These are phyloP conservation scores for Corythaixoides concolor DNA, from an alignment of 2,113 vertebrate genomes.

Conservation along the genomic window DNA sequence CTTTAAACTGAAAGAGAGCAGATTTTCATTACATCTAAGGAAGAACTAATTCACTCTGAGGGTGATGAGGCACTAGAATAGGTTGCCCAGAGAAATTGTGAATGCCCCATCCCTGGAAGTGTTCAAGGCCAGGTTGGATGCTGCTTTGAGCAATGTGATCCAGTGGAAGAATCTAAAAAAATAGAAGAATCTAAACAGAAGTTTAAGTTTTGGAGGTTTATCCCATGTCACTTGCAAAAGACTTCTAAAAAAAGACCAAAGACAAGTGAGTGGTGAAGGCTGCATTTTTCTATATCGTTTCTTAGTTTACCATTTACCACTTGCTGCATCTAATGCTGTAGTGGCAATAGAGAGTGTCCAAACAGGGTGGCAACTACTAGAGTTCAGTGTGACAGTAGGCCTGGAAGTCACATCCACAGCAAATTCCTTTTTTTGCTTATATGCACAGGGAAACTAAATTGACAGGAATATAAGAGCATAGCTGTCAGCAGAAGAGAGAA, in stretches of 20 bases:
- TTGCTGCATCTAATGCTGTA: background rate
- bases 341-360: background rate
- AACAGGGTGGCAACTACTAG: background rate
- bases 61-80: too few species aligned
- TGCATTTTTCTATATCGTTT: background rate
- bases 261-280: background rate
- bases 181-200: background rate
- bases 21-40: too few species aligned
- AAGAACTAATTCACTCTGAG: too few species aligned
- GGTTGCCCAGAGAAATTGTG: too few species aligned
- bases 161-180: background rate
- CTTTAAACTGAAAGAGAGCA: too few species aligned
- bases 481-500: background rate
- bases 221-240: background rate
- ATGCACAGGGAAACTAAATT: background rate
- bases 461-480: background rate
- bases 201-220: background rate
- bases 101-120: too few species aligned
- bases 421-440: background rate
- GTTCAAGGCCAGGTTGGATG: too few species aligned
- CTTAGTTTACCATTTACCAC: background rate
- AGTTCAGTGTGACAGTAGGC: background rate
- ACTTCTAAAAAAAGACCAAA: background rate
- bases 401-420: background rate
- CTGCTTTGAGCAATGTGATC: too few species aligned